A percentile compares a stretch with the other conserved stretches of the same genome.
These are phyloP conservation scores for Rhadina sibilatrix DNA, from an alignment of 2,113 vertebrate species.

Conservation along the genomic window DNA sequence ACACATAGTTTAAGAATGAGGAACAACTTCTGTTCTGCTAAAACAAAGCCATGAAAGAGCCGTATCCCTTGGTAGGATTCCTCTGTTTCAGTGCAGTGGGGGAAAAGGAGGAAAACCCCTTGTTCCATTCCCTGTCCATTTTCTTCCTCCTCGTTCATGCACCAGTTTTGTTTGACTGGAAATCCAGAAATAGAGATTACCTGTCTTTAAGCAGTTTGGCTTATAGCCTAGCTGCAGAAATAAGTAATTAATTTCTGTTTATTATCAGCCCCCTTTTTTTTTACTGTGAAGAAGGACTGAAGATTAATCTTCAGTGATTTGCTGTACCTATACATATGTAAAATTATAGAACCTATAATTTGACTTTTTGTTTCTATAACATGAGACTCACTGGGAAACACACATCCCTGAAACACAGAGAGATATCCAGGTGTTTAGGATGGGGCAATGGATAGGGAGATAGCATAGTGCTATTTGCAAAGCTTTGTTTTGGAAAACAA, in stretches of 20 bases:
- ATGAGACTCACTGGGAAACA: not conserved
- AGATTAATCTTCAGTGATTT: not conserved
- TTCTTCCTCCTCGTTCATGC: not conserved
- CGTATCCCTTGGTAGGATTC: rapidly evolving
- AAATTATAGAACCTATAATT: not conserved
- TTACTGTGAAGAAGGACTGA: not conserved
- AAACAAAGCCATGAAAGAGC: not conserved
- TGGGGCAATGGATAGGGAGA: not conserved
- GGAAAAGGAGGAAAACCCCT: not conserved
- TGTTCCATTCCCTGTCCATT: not conserved
- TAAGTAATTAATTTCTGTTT: not conserved
- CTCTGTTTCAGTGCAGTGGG: not conserved
- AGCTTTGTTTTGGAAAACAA: not conserved
- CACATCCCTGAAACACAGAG: not conserved
- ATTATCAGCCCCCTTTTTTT: not conserved
- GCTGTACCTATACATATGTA: not conserved
- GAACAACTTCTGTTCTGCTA: not conserved
- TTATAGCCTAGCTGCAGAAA: not conserved
- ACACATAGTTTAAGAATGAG: not conserved
- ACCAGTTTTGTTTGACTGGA: not conserved
- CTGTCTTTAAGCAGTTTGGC: not conserved
- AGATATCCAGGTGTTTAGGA: not conserved
- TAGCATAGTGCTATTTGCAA: not conserved
- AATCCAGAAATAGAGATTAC: not conserved
- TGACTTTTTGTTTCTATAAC: not conserved